Evolutionary conservation across 2,113 vertebrate genomes (phyloP).

Genomic region (Antechinus stuartii): DNA sequence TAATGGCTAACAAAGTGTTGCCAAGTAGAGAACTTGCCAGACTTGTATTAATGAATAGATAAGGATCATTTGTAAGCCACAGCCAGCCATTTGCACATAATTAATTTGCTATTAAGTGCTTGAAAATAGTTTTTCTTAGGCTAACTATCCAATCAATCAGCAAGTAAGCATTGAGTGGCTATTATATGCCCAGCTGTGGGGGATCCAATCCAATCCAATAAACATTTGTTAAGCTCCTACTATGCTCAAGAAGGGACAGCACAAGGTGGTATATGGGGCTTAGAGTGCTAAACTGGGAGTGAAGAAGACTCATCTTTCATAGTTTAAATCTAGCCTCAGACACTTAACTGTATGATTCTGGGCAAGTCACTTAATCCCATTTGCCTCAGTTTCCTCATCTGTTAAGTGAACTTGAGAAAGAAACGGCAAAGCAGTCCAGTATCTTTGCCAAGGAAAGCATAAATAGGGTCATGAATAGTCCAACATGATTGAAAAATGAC

Average conservation of each 20-base stretch:
- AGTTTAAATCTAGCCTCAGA: background rate
- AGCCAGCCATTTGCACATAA: background rate
- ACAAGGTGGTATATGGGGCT: background rate
- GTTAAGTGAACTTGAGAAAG: background rate
- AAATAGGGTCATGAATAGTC: background rate
- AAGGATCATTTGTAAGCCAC: slow-evolving; percentile 6
- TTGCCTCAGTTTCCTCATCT: background rate
- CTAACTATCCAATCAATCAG: slow-evolving; percentile 2
- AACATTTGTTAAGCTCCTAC: background rate
- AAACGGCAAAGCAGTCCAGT: background rate
- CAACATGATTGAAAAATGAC: background rate
- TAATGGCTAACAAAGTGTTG: slow-evolving; percentile 23
- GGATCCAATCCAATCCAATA: background rate
- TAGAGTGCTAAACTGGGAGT: background rate
- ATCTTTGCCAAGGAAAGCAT: background rate
- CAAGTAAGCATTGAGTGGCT: background rate
- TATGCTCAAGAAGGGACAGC: background rate
- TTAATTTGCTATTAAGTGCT: slow-evolving; percentile 8
- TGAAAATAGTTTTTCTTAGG: slow-evolving; percentile 1
- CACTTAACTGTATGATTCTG: background rate
- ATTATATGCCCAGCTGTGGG: background rate
- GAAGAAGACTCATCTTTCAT: background rate
- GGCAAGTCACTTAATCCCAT: background rate
- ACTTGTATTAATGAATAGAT: slow-evolving; percentile 8
- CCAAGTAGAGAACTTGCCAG: slow-evolving; percentile 1